phyloP scores from a whole-genome alignment of 30 jellyfish, hydroid and myxozoan species.

The Aurelia coerulea region DNA sequence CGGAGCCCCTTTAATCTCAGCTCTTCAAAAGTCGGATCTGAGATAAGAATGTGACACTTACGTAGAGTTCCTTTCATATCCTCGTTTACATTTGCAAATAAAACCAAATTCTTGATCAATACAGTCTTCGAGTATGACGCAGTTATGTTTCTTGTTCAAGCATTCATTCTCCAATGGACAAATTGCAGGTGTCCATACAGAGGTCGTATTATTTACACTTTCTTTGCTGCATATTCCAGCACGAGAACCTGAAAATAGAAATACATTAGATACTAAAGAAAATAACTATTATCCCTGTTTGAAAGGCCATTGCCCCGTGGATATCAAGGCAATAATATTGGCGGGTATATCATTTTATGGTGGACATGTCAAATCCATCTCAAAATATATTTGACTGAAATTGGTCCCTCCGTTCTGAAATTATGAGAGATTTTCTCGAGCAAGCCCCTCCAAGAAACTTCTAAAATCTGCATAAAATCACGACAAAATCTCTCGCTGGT shows the following conservation, averaged over 20 bases:
- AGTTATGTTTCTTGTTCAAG: conserved; percentile 67
- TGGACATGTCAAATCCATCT: too few species aligned
- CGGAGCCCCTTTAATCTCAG: too few species aligned
- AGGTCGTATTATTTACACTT: not conserved
- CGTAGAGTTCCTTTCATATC: conserved; percentile 64
- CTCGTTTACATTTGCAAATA: conserved; percentile 76
- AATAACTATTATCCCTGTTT: not conserved
- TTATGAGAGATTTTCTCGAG: too few species aligned
- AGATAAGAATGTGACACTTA: conserved; percentile 3
- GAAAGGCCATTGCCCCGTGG: too few species aligned
- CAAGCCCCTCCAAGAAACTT: too few species aligned
- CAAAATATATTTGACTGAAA: too few species aligned
- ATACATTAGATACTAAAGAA: not conserved
- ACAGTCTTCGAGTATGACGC: conserved; percentile 69
- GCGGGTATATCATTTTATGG: too few species aligned
- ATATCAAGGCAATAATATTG: too few species aligned
- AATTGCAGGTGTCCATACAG: conserved; percentile 81
- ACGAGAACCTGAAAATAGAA: conserved; percentile 33
- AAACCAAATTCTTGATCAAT: conserved; percentile 67
- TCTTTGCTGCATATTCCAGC: conserved; percentile 24
- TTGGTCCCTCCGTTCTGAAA: too few species aligned
- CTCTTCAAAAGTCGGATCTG: too few species aligned
- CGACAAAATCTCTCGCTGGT: too few species aligned
- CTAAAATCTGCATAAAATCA: too few species aligned
- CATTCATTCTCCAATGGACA: conserved; percentile 98